Conservation (phyloP, 2,888 invertebrate genomes). For the Aradus depressus region DNA sequence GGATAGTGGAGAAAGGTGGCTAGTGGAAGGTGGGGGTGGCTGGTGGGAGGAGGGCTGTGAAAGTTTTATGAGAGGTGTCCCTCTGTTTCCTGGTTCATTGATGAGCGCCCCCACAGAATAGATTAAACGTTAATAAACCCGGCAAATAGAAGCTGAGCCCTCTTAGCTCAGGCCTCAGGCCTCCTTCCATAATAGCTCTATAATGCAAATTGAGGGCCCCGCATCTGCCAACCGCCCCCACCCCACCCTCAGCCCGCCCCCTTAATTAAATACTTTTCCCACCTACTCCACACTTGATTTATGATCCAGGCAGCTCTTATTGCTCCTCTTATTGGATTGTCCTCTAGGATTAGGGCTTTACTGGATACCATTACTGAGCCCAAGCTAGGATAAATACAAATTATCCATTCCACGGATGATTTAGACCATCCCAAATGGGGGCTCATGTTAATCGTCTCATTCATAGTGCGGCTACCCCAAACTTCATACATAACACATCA, state of each 20-base stretch:
- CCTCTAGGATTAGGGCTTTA: constrained; percentile 20
- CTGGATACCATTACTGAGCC: constrained; percentile 7
- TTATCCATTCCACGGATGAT: no score
- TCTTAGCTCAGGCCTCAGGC: background rate
- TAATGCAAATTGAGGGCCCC: constrained; percentile 24
- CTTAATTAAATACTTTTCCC: constrained; percentile 27
- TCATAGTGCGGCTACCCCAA: constrained; percentile 3
- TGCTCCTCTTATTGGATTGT: constrained; percentile 26
- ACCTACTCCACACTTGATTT: constrained; percentile 27
- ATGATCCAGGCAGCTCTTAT: constrained; percentile 22
- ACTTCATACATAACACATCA: no score
- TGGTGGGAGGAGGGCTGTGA: constrained; percentile 7
- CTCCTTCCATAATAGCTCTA: constrained; percentile 22
- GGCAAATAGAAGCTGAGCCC: constrained; percentile 25
- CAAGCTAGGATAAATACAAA: constrained; percentile 11
- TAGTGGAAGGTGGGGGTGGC: no score
- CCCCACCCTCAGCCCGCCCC: constrained; percentile 9
- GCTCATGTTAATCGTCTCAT: constrained; percentile 9
- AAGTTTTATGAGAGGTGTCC: constrained; percentile 12
- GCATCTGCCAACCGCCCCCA: constrained; percentile 20
- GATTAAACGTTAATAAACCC: constrained; percentile 28
- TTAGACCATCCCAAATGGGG: no score
- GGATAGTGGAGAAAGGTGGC: no score
- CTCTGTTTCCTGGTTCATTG: constrained; percentile 20
- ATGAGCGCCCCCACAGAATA: constrained; percentile 27